A percentile compares a stretch with the other conserved stretches of the same genome.
Evolutionary conservation across 2,113 vertebrate species (phyloP).

Genomic region (Toxotes chatareus): DNA sequence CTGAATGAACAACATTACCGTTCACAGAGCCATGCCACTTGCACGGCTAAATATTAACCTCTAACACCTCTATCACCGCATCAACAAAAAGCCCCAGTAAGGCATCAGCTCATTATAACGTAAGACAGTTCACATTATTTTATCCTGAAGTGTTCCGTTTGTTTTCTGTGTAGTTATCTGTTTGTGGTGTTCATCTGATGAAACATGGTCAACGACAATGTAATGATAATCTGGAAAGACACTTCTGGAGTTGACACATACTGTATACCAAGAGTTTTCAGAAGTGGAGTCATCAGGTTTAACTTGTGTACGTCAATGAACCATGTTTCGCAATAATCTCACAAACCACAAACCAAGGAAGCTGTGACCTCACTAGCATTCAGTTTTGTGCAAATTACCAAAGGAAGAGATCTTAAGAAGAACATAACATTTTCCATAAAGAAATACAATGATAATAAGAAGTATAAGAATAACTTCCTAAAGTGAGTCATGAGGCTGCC

Average conservation of each 20-base stretch:
- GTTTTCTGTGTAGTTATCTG: not conserved
- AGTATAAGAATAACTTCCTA: slow-evolving; percentile 37
- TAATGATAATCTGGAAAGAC: slow-evolving; percentile 20
- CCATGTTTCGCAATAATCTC: slow-evolving; percentile 73
- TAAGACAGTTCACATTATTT: not conserved
- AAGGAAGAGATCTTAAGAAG: not conserved
- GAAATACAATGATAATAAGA: slow-evolving; percentile 36
- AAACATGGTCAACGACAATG: not conserved
- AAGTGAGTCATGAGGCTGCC: slow-evolving; percentile 61
- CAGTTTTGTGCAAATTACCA: slow-evolving; percentile 23
- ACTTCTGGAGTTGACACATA: slow-evolving; percentile 29
- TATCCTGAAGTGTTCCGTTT: not conserved
- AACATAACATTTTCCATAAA: slow-evolving; percentile 44
- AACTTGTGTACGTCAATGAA: slow-evolving; percentile 77
- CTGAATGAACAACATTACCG: not conserved
- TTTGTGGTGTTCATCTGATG: slow-evolving; percentile 21
- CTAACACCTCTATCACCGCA: not conserved
- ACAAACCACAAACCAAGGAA: slow-evolving; percentile 76
- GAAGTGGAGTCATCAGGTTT: slow-evolving; percentile 74
- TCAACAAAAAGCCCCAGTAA: not conserved
- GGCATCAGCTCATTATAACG: not conserved
- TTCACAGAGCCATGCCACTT: not conserved
- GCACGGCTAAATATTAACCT: not conserved
- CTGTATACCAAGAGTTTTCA: slow-evolving; percentile 54
- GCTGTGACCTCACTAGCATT: slow-evolving; percentile 64